These are phyloP conservation scores for Carcharodon carcharias DNA, from an alignment of 2,797 vertebrate species.

Conservation along the genomic window DNA sequence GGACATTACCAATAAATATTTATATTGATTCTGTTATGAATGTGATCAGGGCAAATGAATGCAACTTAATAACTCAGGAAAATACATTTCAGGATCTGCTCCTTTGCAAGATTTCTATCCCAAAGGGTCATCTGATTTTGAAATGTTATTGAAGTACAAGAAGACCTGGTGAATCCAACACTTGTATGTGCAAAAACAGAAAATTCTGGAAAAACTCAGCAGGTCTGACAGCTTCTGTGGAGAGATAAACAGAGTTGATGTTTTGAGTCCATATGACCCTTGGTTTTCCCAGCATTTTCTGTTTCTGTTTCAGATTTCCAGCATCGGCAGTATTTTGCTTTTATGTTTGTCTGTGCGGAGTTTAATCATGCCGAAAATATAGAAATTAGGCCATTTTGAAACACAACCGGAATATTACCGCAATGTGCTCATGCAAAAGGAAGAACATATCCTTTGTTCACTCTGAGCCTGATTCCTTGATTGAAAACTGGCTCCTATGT, in stretches of 20 bases:
- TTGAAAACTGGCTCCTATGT: neutral
- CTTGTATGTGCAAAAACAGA: neutral
- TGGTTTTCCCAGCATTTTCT: too few species aligned
- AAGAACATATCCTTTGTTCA: neutral
- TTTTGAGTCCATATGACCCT: too few species aligned
- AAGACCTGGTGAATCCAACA: neutral
- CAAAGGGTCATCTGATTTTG: neutral
- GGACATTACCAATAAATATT: neutral
- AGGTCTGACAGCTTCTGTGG: too few species aligned
- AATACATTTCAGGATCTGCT: neutral
- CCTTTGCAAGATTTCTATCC: neutral
- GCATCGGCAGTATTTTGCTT: too few species aligned
- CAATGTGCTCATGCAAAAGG: neutral
- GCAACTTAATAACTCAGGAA: neutral
- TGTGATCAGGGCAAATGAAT: neutral
- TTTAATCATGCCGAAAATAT: too few species aligned
- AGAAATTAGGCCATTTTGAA: too few species aligned
- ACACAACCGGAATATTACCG: neutral
- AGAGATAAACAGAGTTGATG: too few species aligned
- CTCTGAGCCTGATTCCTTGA: neutral
- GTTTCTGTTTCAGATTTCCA: too few species aligned
- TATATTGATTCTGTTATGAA: neutral
- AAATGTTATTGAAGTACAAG: neutral
- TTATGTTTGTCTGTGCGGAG: too few species aligned
- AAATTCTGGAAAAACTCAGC: too few species aligned